phyloP scores from a whole-genome alignment of 2,888 invertebrate genomes.

The Petrolisthes cinctipes region DNA sequence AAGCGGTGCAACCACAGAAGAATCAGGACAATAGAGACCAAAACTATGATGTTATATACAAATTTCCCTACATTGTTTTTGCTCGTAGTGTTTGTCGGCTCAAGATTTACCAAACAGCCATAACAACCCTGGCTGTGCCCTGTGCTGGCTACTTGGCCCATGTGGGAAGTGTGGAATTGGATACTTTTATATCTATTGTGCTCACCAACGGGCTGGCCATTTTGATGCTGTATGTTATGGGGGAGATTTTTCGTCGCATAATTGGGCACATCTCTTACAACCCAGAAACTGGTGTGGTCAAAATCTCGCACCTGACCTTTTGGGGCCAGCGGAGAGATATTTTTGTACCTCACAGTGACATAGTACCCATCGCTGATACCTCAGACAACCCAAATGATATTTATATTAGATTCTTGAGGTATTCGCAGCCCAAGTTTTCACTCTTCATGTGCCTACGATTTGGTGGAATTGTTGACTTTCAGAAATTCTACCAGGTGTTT shows the following conservation, averaged over 20 bases:
- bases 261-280: constrained; percentile 54
- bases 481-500: constrained; percentile 50
- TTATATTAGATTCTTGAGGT: constrained; percentile 25
- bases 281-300: constrained; percentile 16
- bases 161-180: neutral
- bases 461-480: constrained; percentile 49
- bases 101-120: constrained; percentile 58
- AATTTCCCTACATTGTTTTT: constrained; percentile 52
- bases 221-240: constrained; percentile 59
- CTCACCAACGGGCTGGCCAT: constrained; percentile 38
- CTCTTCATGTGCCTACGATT: constrained; percentile 47
- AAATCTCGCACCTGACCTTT: constrained; percentile 58
- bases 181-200: neutral
- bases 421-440: constrained; percentile 36
- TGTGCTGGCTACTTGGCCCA: constrained; percentile 17
- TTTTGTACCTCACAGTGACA: constrained; percentile 32
- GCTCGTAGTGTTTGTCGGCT: constrained; percentile 49
- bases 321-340: constrained; percentile 50
- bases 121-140: constrained; percentile 47
- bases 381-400: constrained; percentile 22
- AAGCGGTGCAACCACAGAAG: neutral
- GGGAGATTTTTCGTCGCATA: constrained; percentile 52
- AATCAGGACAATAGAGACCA: neutral
- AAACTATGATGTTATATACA: constrained; percentile 46
- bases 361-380: constrained; percentile 53